Conservation (phyloP, 2,888 invertebrate species). For the Nasonia oneida region DNA sequence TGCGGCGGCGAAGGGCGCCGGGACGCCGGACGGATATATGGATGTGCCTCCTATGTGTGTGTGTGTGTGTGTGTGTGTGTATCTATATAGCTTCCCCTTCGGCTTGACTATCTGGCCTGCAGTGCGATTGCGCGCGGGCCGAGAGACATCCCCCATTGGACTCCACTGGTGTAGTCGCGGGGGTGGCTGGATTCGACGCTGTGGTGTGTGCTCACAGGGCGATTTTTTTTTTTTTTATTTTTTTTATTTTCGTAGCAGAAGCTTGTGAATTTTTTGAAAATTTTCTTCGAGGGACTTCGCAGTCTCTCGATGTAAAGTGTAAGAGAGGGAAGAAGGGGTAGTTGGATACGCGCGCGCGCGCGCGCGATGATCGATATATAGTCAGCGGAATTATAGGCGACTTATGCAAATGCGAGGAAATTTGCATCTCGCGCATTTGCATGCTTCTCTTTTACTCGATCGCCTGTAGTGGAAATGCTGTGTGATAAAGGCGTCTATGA, state of each 20-base stretch:
- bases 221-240: background rate
- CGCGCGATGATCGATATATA: constrained; percentile 23
- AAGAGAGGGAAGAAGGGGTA: background rate
- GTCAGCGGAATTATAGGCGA: background rate
- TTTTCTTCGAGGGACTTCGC: background rate
- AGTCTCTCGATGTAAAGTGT: background rate
- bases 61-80: background rate
- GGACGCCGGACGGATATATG: constrained; percentile 41
- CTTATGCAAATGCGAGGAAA: constrained; percentile 23
- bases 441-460: background rate
- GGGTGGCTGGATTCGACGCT: background rate
- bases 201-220: background rate
- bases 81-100: constrained; percentile 8
- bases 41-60: background rate
- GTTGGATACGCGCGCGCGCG: background rate
- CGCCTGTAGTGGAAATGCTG: background rate
- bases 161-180: constrained; percentile 35
- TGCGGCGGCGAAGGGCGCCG: constrained; percentile 41
- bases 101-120: background rate
- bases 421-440: constrained; percentile 19
- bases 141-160: background rate
- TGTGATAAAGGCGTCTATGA: background rate
- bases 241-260: background rate
- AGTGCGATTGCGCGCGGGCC: background rate
- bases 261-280: background rate